Evolutionary conservation across 2,113 vertebrate genomes (phyloP).

Genomic region (Sterrhoptilus dennistouni): DNA sequence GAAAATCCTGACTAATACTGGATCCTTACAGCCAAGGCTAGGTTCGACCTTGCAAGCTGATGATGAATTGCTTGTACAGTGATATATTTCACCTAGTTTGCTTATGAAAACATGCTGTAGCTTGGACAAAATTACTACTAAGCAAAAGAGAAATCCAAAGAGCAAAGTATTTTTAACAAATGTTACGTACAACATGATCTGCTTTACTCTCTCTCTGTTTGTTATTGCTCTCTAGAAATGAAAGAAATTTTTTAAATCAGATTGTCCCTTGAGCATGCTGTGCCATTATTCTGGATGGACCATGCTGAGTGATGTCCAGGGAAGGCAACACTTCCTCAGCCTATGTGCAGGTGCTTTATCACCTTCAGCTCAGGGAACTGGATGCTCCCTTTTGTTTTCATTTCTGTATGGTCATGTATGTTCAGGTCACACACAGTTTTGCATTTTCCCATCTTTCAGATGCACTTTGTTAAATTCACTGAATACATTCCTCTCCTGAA

Average conservation of each 20-base stretch:
- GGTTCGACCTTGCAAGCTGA: neutral
- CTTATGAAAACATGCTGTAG: neutral
- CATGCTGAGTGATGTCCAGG: no score
- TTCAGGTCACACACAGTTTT: accelerated
- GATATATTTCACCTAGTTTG: neutral
- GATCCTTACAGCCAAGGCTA: neutral
- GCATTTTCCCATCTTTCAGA: neutral
- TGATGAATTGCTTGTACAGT: neutral
- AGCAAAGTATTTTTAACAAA: neutral
- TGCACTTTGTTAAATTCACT: neutral
- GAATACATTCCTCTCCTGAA: neutral
- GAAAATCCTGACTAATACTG: neutral
- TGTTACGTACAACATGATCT: accelerated
- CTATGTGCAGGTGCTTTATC: accelerated
- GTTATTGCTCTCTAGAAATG: neutral
- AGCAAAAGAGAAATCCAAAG: neutral
- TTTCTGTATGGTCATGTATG: neutral
- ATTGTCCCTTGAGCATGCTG: neutral
- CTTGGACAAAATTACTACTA: neutral
- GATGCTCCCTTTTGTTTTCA: neutral
- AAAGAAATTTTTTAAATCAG: neutral
- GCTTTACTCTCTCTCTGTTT: neutral
- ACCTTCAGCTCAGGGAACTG: neutral
- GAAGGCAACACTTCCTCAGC: neutral
- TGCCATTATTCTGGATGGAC: neutral